Conservation (phyloP, 2,888 invertebrate species). For the Lasioglossum figueresi region DNA sequence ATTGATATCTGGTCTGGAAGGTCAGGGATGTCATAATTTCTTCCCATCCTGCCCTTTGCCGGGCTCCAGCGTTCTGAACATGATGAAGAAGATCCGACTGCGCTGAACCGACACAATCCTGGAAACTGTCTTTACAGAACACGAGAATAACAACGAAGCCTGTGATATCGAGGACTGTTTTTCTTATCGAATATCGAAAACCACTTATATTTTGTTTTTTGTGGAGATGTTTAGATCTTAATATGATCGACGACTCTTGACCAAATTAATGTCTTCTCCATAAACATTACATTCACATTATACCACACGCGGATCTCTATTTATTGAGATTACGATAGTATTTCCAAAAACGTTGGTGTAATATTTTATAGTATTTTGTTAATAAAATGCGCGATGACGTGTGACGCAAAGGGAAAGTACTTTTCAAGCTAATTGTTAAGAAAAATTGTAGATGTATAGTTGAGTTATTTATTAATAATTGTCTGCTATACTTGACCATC, state of each 20-base stretch:
- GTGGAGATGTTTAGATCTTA: neutral
- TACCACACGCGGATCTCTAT: neutral
- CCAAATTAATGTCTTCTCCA: neutral
- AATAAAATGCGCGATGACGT: neutral
- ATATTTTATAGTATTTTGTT: neutral
- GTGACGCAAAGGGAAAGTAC: neutral
- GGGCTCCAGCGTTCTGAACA: conserved; percentile 87
- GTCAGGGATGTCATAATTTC: conserved; percentile 88
- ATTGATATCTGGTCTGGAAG: conserved; percentile 87
- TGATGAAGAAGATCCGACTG: conserved; percentile 87
- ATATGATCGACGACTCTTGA: neutral
- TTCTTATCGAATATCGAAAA: neutral
- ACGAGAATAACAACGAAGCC: conserved; percentile 42
- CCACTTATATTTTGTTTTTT: neutral
- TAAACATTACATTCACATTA: neutral
- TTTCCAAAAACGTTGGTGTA: neutral
- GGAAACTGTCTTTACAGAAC: neutral
- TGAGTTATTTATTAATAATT: conserved; percentile 11
- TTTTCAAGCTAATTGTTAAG: neutral
- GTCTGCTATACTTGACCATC: neutral
- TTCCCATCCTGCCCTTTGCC: conserved; percentile 88
- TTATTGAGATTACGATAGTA: neutral
- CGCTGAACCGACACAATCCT: conserved; percentile 63
- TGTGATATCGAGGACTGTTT: conserved; percentile 68
- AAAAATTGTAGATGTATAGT: neutral